Conservation (phyloP, 2,113 vertebrate species). For the Hepsetus odoe region DNA sequence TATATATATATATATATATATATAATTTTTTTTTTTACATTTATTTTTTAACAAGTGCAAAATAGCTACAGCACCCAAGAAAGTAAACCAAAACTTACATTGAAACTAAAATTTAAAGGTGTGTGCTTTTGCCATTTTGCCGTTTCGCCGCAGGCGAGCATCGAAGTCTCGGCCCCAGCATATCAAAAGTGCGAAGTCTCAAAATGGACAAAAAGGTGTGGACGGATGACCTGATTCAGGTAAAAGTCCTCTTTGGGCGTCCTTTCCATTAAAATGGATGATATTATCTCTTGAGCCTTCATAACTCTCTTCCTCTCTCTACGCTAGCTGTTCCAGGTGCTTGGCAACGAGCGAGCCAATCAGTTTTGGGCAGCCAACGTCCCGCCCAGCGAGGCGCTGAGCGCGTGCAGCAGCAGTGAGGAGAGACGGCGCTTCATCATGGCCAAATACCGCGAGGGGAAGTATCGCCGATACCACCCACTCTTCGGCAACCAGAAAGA, state of each 20-base stretch:
- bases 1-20: too few relatives aligned
- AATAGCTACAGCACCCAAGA: too few relatives aligned
- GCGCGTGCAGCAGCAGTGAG: constrained; percentile 72
- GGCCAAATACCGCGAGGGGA: constrained; percentile 92
- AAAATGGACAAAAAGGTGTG: constrained; percentile 98
- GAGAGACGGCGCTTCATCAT: constrained; percentile 82
- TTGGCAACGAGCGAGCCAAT: constrained; percentile 85
- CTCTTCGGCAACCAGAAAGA: constrained; percentile 92
- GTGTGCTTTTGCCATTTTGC: too few relatives aligned
- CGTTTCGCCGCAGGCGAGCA: too few relatives aligned
- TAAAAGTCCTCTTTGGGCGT: constrained; percentile 49
- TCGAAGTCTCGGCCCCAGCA: constrained; percentile 83
- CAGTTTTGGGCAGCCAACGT: constrained; percentile 93
- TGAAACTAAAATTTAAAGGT: too few relatives aligned
- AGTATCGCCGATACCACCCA: constrained; percentile 90
- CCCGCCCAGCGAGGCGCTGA: constrained; percentile 88
- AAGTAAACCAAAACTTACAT: too few relatives aligned
- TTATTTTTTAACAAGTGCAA: too few relatives aligned
- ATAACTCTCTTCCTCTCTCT: not conserved
- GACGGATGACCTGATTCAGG: constrained; percentile 92
- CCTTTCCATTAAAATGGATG: not conserved
- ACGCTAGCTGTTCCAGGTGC: constrained; percentile 82
- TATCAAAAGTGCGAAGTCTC: constrained; percentile 91
- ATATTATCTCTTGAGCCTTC: not conserved
- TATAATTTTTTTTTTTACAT: too few relatives aligned